Base-by-base conservation (phyloP, 2,797 vertebrate species). In the Sebastes baramenuke region DNA sequence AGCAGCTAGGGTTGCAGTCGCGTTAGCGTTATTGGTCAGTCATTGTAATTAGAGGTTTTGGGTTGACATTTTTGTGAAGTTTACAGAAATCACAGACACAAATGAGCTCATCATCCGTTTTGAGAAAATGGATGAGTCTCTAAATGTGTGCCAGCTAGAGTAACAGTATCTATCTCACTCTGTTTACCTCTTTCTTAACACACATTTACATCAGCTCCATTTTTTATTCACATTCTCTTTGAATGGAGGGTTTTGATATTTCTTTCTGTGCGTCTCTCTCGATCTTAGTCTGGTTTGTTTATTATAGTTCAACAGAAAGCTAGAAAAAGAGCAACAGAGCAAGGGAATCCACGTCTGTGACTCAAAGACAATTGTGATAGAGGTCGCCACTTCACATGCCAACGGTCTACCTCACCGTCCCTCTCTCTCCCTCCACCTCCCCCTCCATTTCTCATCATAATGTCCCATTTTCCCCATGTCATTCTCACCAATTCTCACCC, bases 401-500 rank as follows among this genome's bases (percentile, higher is more conserved):
- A 54, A 25, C 2, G 9, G 27, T 66, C 52, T 11, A 16, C 18
- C 66, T 72, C 52, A 1, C 27, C 13, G 9, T 24, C 34, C 67
- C 60, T 16, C 72, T 34, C 66, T 49, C 29, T 58, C 69, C 22
- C 49, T 24, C 32, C 22, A 25, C 18, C 60, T 24, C 61, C 66
- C 76, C 38, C 55, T 74, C 38, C 34, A 10, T 27, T 75, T 72
- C 68, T 77, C 54, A 58, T 79, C 70, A 59, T 58, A 46, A 75
- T 55, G 64, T 74, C 84, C 86, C 81, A 55, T 84, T 76, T 75
- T 74, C 75, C 83, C 79, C n/a, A 56, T 59, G 54, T 89, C 76
- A 90, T 89, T 93, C 89, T 81, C 91, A 81, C 88, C 89, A 86
- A 92, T 93, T 92, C 87, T 86, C 92, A 91, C 90, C 73, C 64